A percentile compares a stretch with the other conserved stretches of the same genome.
phyloP scores from a whole-genome alignment of 1,140 invertebrate species.

The Pseudomyrmex pallidus region DNA sequence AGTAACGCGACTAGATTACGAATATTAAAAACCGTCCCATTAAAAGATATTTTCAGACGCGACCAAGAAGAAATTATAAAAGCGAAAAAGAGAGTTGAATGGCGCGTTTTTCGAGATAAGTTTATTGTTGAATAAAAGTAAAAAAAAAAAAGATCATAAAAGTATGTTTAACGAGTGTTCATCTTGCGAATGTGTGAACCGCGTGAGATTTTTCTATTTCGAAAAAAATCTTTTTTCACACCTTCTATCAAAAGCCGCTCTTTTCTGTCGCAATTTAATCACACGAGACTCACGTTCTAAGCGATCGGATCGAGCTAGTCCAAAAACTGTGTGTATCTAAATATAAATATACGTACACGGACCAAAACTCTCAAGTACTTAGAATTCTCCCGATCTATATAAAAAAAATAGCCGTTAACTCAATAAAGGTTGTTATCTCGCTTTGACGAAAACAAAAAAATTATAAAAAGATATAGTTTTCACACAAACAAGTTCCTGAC shows the following conservation, averaged over 20 bases:
- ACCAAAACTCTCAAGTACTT: conserved; percentile 29
- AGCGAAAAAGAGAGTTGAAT: conserved; percentile 49
- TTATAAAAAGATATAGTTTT: conserved; percentile 9
- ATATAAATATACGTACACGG: conserved; percentile 9
- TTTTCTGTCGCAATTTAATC: not conserved
- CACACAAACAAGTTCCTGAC: not conserved
- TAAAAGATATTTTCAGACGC: conserved; percentile 54
- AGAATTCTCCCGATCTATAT: not conserved
- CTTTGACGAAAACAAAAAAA: not conserved
- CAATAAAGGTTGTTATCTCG: not conserved
- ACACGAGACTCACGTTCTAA: conserved; percentile 22
- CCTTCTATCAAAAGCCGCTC: too few species aligned
- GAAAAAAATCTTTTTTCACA: not conserved
- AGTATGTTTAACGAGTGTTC: conserved; percentile 47
- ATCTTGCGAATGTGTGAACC: conserved; percentile 40
- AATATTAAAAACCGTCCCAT: conserved; percentile 67
- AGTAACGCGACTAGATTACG: conserved; percentile 51
- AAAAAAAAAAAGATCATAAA: conserved; percentile 38
- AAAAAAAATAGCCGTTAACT: not conserved
- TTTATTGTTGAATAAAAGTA: conserved; percentile 35
- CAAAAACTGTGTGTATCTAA: not conserved
- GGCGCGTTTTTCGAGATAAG: conserved; percentile 42
- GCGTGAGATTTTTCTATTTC: conserved; percentile 65
- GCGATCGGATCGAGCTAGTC: conserved; percentile 10
- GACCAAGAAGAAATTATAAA: conserved; percentile 54